Evolutionary conservation across 1,140 invertebrate species (phyloP), one percentile per base, ranked within the genome.

Genomic region (Sarcophaga peregrina): DNA sequence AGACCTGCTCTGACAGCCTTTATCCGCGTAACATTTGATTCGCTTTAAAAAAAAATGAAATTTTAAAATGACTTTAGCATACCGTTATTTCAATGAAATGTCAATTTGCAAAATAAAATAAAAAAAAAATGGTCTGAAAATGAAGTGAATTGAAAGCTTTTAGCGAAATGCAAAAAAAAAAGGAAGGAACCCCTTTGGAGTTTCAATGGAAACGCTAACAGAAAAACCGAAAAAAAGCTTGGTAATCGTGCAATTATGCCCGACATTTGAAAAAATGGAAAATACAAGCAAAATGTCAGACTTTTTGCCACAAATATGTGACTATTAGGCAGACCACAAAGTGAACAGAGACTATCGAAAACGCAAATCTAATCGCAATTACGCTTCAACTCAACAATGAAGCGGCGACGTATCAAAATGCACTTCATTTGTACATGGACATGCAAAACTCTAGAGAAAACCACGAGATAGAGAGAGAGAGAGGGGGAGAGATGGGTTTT

Each of bases 351-450:
- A 50, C 48, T 78, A 78, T 78, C 75, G n/a, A 50, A 37, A 78
- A 78, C 48, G 75, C 75, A 78, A 78, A 78, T 78, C 75, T 78
- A 78, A 78, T 50, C 48, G 47, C 75, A 78, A 78, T 78, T 78
- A 78, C 75, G 75, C 48, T 78, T 78, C 48, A 50, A 25, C 75
- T 78, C 48, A 50, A 25, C 75, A 78, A 50, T 78, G 75, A 37
- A 47, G 75, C 47, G 20, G 75, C 47, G 10, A 78, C 47, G 17
- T 68, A 68, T 50, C 47, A 17, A 17, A 52, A 50, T 78, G 75
- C 75, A 78, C 47, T 78, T 50, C n/a, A 78, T 48, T 8, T 37
- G 1, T 37, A n/a, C 75, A 17, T 68, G 15, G 47, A 78, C 75
- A 78, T 78, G 75, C 75, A 78, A 78, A 78, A 78, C 75, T 78